Evolutionary conservation across 2,888 invertebrate species (phyloP).

Genomic region (Hirtodrosophila histrioides): DNA sequence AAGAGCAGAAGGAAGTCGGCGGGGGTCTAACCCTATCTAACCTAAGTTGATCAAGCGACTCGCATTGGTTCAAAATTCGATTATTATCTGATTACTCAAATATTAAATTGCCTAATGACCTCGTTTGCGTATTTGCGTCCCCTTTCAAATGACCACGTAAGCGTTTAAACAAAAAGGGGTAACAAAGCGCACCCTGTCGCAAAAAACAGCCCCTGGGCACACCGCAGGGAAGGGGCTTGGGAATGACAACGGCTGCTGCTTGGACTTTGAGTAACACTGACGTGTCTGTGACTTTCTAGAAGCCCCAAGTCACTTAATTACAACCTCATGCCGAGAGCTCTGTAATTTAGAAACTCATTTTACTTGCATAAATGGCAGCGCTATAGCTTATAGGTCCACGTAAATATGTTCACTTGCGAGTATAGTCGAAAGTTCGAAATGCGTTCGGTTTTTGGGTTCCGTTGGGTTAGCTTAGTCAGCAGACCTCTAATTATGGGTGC

Average conservation of each 20-base stretch:
- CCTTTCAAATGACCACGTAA: conserved; percentile 66
- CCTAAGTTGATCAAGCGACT: conserved; percentile 7
- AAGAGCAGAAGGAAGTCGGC: no score
- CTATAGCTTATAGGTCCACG: background rate
- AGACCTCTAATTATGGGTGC: conserved; percentile 36
- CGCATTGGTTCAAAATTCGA: conserved; percentile 55
- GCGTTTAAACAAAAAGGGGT: conserved; percentile 42
- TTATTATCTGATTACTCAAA: conserved; percentile 76
- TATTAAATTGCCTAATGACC: conserved; percentile 80
- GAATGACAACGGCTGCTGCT: conserved; percentile 63
- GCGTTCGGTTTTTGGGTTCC: conserved; percentile 1
- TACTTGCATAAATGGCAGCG: conserved; percentile 29
- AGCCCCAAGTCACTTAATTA: conserved; percentile 61
- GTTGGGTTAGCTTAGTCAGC: conserved; percentile 27
- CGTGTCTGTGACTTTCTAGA: conserved; percentile 55
- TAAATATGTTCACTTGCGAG: background rate
- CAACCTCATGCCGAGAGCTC: conserved; percentile 43
- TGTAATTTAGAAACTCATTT: conserved; percentile 65
- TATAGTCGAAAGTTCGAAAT: conserved; percentile 38
- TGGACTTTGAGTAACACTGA: conserved; percentile 41
- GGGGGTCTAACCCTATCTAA: no score
- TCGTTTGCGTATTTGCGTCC: conserved; percentile 59
- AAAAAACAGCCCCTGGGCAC: conserved; percentile 14
- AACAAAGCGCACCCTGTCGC: conserved; percentile 7
- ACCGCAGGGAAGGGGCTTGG: conserved; percentile 31